Evolutionary conservation across 2,797 vertebrate species (phyloP), one percentile per base, ranked within the genome.

Genomic region (Hoplostethus mediterraneus): DNA sequence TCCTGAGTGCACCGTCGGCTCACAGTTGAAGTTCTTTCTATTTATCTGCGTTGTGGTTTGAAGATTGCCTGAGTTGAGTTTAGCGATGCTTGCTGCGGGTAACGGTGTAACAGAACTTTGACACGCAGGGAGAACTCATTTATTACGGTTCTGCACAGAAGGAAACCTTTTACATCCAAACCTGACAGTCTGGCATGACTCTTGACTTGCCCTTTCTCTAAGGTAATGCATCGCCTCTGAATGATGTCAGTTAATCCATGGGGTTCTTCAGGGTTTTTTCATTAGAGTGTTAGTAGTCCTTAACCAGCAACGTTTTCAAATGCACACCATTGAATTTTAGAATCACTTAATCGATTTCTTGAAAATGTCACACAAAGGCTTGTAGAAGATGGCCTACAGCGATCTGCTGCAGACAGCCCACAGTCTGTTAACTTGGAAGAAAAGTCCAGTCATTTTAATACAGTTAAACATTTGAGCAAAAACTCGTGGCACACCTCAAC

Each of bases 41-140:
- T 44, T 75, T 40, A 21, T 82, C 63, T 81, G 71, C 49, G 70
- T 81, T 65, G 47, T 57, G 71, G 86, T 91, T 90, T 90, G 82
- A 91, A 91, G 85, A 85, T 78, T 88, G 83, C 84, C 86, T 75
- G 80, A 36, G 55, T 30, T 42, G 6, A 90, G 84, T 85, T 81
- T 82, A 63, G 84, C 81, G 81, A 75, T n/a, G 45, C 65, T 87
- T 82, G 83, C 88, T 90, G 73, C 57, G 75, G 88, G 83, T 85
- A 86, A 16, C 59, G 2, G 14, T 48, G 13, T 47, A 44, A 83
- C 63, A 65, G 52, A 80, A 76, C 83, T 86, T 87, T 87, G 79
- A 86, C 82, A 88, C 77, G 75, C 53, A 65, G 77, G 80, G 84
- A 83, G 65, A 54, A 65, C 59, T 70, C 73, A 79, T 86, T 75